Evolutionary conservation across 2,888 invertebrate genomes (phyloP).

Genomic region (Stenodema calcarata): DNA sequence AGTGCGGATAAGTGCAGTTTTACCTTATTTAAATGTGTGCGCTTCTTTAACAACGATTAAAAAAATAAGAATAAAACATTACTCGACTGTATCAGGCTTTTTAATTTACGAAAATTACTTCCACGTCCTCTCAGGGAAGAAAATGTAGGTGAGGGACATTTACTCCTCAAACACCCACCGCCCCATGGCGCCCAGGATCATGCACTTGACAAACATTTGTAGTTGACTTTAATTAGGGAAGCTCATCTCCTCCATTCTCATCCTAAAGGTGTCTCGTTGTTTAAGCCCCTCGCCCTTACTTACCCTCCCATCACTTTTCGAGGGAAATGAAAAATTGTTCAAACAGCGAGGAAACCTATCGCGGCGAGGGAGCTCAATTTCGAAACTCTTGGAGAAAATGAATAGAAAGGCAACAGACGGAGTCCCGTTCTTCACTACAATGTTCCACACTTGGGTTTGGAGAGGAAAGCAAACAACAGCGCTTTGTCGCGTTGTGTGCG

Average conservation of each 20-base stretch:
- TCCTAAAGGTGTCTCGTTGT: neutral
- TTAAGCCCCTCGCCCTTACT: neutral
- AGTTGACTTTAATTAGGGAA: slow-evolving; percentile 44
- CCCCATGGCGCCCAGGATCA: neutral
- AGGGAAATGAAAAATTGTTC: slow-evolving; percentile 40
- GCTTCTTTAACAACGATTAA: too few species aligned
- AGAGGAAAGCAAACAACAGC: neutral
- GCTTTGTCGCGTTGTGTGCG: neutral
- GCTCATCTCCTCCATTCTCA: slow-evolving; percentile 34
- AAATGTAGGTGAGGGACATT: neutral
- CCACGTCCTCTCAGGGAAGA: neutral
- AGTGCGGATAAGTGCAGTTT: too few species aligned
- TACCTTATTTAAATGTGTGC: too few species aligned
- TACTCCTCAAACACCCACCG: slow-evolving; percentile 25
- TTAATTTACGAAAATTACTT: neutral
- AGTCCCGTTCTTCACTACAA: neutral
- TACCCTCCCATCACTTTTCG: neutral
- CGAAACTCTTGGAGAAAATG: slow-evolving; percentile 13
- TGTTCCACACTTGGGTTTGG: slow-evolving; percentile 7
- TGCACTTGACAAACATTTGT: slow-evolving; percentile 46
- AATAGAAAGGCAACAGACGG: neutral
- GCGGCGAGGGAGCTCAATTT: neutral
- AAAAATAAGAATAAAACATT: too few species aligned
- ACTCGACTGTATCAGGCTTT: neutral
- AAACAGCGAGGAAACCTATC: neutral